Evolutionary conservation across 1,140 invertebrate genomes (phyloP).

Genomic region (Bursaphelenchus mucronatus): DNA sequence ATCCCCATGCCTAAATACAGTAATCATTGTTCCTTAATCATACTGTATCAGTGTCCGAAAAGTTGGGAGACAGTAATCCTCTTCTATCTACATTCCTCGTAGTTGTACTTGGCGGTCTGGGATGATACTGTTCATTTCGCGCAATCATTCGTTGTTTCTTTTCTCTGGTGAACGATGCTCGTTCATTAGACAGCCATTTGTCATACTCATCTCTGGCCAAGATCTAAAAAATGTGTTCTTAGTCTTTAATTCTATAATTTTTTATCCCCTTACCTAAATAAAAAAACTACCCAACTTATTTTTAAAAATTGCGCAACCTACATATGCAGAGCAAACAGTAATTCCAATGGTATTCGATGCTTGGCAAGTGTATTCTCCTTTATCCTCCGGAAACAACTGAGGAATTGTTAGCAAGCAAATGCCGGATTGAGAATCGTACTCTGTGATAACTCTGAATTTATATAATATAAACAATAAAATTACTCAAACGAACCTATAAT

Average conservation of each 20-base stretch:
- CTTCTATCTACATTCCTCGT: constrained; percentile 7
- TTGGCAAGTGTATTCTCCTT: constrained; percentile 73
- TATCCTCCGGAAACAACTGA: constrained; percentile 54
- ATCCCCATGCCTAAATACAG: constrained; percentile 38
- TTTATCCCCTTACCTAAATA: too few relatives aligned
- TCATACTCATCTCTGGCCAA: constrained; percentile 51
- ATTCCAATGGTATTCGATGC: constrained; percentile 76
- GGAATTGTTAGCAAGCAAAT: constrained; percentile 55
- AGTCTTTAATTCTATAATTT: background rate
- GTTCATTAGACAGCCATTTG: constrained; percentile 54
- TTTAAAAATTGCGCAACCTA: background rate
- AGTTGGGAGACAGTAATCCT: constrained; percentile 24
- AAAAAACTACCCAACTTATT: too few relatives aligned
- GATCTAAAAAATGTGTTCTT: constrained; percentile 32
- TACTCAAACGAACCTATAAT: constrained; percentile 63
- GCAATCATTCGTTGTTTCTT: constrained; percentile 48
- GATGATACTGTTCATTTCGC: constrained; percentile 26
- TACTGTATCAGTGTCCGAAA: constrained; percentile 40
- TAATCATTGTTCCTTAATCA: constrained; percentile 5
- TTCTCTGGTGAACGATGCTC: constrained; percentile 43
- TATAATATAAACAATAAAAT: constrained; percentile 3
- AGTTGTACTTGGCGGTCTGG: constrained; percentile 12
- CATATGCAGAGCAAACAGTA: constrained; percentile 42
- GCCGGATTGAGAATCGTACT: constrained; percentile 63
- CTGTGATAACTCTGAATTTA: constrained; percentile 62